A percentile compares a stretch with the other conserved stretches of the same genome.
Evolutionary conservation across 1,140 invertebrate species (phyloP).

Genomic region (Panonychus citri): DNA sequence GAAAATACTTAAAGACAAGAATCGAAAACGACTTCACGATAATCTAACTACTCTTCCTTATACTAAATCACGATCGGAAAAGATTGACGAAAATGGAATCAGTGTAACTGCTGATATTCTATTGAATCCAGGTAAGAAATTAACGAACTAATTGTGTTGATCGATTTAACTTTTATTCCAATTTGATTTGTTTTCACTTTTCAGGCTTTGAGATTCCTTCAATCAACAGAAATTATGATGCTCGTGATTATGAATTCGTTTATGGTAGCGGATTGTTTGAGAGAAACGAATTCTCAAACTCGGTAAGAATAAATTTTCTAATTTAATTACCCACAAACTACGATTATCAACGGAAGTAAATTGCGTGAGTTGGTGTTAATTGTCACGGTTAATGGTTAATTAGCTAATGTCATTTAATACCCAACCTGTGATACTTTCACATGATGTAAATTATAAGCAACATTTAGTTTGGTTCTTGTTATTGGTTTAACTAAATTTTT

Average conservation of each 20-base stretch:
- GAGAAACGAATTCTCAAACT: slow-evolving; percentile 17
- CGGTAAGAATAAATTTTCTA: slow-evolving; percentile 12
- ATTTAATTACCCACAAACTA: no score
- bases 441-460: no score
- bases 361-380: no score
- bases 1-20: neutral
- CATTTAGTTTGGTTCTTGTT: no score
- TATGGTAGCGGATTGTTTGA: slow-evolving; percentile 23
- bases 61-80: neutral
- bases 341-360: no score
- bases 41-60: neutral
- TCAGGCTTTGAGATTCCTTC: slow-evolving; percentile 19
- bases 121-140: neutral
- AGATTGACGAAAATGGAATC: neutral
- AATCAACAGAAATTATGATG: slow-evolving; percentile 20
- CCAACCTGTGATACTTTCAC: no score
- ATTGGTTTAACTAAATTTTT: no score
- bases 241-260: slow-evolving; percentile 21
- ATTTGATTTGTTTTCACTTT: neutral
- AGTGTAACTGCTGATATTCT: neutral
- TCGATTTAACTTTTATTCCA: neutral
- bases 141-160: neutral
- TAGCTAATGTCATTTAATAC: no score
- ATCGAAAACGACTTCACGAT: neutral
- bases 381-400: no score